phyloP scores from a whole-genome alignment of 2,888 invertebrate genomes.

The Polyploca ridens region DNA sequence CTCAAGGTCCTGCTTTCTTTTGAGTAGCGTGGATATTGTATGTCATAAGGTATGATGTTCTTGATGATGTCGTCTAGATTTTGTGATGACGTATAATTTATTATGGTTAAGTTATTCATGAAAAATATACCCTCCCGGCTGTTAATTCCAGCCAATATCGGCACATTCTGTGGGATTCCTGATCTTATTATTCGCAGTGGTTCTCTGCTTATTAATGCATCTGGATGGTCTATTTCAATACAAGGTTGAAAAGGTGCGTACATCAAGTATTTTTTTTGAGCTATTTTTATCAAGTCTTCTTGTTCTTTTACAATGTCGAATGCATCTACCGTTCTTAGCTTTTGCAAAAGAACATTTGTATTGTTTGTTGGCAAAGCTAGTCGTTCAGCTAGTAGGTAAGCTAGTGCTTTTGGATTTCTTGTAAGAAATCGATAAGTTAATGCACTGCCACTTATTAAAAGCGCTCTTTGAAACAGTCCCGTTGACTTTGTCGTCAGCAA shows the following conservation, averaged over 20 bases:
- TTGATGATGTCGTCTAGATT: conserved; percentile 42
- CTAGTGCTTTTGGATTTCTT: conserved; percentile 32
- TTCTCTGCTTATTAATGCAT: conserved; percentile 52
- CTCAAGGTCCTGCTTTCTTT: conserved; percentile 31
- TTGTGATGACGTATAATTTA: conserved; percentile 23
- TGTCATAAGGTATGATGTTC: conserved; percentile 43
- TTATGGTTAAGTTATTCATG: conserved; percentile 22
- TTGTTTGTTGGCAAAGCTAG: conserved; percentile 29
- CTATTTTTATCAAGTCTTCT: conserved; percentile 26
- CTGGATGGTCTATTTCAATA: conserved; percentile 51
- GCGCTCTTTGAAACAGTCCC: conserved; percentile 41
- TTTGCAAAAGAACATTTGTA: conserved; percentile 25
- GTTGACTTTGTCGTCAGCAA: conserved; percentile 45
- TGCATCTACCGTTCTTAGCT: conserved; percentile 28
- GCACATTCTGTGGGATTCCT: conserved; percentile 56
- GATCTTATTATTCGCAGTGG: conserved; percentile 50
- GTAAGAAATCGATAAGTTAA: conserved; percentile 38
- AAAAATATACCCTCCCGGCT: conserved; percentile 55
- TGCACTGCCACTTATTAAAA: conserved; percentile 43
- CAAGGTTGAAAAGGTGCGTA: conserved; percentile 55
- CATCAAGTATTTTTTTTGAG: conserved; percentile 31
- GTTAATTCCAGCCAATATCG: conserved; percentile 62
- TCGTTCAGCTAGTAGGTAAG: conserved; percentile 31
- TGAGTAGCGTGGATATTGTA: conserved; percentile 40
- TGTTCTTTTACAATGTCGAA: conserved; percentile 41